Evolutionary conservation across 92 coral and sea anemone species (phyloP).

Genomic region (Palythoa caribaeorum): DNA sequence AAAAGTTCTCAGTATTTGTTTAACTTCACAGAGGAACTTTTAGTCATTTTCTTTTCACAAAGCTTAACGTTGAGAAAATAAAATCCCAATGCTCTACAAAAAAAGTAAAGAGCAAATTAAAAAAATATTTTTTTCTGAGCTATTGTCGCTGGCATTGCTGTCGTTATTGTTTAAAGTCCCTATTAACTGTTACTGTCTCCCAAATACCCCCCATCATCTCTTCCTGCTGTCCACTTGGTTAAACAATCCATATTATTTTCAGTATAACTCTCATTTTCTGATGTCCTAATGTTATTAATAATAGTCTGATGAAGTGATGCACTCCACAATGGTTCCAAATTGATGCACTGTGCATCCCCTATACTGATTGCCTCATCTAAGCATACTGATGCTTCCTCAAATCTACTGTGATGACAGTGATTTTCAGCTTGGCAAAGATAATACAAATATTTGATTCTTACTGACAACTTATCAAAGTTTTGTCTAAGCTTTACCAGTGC

Average conservation of each 20-base stretch:
- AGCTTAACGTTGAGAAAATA: no score
- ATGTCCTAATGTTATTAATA: background rate
- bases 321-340: background rate
- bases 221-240: background rate
- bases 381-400: constrained; percentile 70
- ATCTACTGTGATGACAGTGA: constrained; percentile 44
- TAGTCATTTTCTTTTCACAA: no score
- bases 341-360: constrained; percentile 35
- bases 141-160: no score
- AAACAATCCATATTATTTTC: background rate
- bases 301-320: constrained; percentile 16
- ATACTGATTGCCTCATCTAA: constrained; percentile 62
- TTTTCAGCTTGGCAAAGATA: constrained; percentile 75
- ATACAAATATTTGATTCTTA: constrained; percentile 70
- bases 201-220: constrained; percentile 29
- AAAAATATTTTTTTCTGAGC: no score
- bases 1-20: no score
- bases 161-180: background rate
- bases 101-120: no score
- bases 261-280: background rate
- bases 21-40: no score
- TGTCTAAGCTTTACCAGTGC: constrained; percentile 55
- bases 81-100: no score
- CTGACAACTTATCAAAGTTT: constrained; percentile 63
- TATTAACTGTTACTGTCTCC: constrained; percentile 37